Percentiles rank a stretch among this genome's conserved stretches.
These are phyloP conservation scores for Heteractis magnifica DNA, from an alignment of 92 coral and sea anemone species.

Conservation along the genomic window DNA sequence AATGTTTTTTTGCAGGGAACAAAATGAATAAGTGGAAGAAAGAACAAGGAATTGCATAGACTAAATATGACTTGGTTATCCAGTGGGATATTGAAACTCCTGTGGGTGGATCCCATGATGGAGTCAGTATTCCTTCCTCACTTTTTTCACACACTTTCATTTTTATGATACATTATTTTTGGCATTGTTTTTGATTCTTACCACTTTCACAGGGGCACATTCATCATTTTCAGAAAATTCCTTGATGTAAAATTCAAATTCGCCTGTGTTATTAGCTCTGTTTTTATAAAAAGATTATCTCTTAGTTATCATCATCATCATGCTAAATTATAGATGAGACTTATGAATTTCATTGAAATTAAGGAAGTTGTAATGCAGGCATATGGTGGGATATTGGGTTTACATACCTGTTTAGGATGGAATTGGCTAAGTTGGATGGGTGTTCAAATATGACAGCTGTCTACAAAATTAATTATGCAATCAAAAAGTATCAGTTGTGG, in stretches of 20 bases:
- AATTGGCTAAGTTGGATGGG: background rate
- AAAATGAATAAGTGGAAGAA: background rate
- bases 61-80: too few species aligned
- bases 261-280: slow-evolving; percentile 22
- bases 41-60: background rate
- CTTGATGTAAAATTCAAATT: slow-evolving; percentile 54
- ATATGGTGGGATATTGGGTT: background rate
- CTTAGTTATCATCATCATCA: background rate
- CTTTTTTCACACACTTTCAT: background rate
- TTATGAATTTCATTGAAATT: too few species aligned
- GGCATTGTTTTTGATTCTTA: slow-evolving; percentile 23
- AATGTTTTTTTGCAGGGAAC: background rate
- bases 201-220: slow-evolving; percentile 52
- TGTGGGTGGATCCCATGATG: too few species aligned
- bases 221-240: slow-evolving; percentile 58
- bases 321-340: background rate
- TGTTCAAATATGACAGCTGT: slow-evolving; percentile 2
- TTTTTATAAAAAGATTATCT: background rate
- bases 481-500: background rate
- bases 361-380: too few species aligned
- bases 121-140: background rate
- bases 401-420: background rate
- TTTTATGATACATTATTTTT: background rate
- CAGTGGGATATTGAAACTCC: too few species aligned
- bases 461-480: background rate